Conservation (phyloP, 1,140 invertebrate species). For the Drosophila obscura region DNA sequence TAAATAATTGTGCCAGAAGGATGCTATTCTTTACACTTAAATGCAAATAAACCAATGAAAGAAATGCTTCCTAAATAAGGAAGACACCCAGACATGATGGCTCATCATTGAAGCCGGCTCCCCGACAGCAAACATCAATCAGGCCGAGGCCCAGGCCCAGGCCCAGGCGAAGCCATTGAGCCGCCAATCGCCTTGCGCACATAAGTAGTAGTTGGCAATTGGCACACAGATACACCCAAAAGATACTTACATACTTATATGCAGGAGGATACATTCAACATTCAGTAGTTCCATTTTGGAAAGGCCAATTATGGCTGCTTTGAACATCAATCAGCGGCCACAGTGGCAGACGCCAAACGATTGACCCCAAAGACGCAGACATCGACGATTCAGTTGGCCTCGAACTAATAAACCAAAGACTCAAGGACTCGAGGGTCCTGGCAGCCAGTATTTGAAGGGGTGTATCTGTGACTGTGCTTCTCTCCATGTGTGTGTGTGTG, state of each 20-base stretch:
- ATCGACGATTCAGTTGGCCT: conserved; percentile 43
- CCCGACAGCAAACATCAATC: conserved; percentile 54
- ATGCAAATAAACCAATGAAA: not conserved
- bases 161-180: conserved; percentile 7
- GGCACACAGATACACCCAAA: conserved; percentile 5
- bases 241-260: conserved; percentile 1
- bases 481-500: not conserved
- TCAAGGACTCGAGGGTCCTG: conserved; percentile 17
- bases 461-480: conserved; percentile 14
- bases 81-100: conserved; percentile 27
- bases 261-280: not conserved
- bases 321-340: conserved; percentile 49
- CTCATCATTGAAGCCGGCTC: conserved; percentile 38
- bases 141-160: conserved; percentile 1
- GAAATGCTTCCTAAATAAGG: conserved; percentile 18
- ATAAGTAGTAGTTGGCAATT: conserved; percentile 19
- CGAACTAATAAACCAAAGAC: conserved; percentile 53
- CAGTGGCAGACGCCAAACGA: conserved; percentile 38
- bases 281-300: conserved; percentile 29
- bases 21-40: too few relatives aligned
- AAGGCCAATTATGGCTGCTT: conserved; percentile 51
- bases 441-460: not conserved
- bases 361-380: conserved; percentile 54
- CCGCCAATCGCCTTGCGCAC: conserved; percentile 30
- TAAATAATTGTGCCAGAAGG: too few relatives aligned